A percentile compares a stretch with the other conserved stretches of the same genome.
phyloP scores from a whole-genome alignment of 1,140 invertebrate genomes.

The Babylonia areolata region DNA sequence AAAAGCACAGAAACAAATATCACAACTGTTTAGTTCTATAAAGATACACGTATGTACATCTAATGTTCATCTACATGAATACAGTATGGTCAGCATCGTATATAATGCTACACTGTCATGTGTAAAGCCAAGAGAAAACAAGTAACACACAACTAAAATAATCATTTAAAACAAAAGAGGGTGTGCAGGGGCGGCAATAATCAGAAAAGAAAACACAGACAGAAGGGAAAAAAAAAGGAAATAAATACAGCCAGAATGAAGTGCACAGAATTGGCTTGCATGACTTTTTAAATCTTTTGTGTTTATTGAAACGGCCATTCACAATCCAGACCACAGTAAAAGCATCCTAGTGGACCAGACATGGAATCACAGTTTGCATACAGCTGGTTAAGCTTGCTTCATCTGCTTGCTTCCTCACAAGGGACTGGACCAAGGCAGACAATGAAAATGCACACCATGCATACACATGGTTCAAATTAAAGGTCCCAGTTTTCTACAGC shows the following conservation, averaged over 20 bases:
- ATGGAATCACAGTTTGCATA: not conserved
- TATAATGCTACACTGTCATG: too few species aligned
- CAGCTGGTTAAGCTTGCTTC: not conserved
- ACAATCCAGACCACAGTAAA: not conserved
- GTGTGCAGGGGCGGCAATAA: not conserved
- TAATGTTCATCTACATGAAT: too few species aligned
- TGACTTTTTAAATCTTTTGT: too few species aligned
- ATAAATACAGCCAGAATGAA: not conserved
- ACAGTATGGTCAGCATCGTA: too few species aligned
- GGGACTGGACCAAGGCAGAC: too few species aligned
- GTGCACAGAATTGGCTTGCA: too few species aligned
- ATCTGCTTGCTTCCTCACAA: not conserved
- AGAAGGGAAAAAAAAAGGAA: not conserved
- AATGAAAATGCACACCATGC: too few species aligned
- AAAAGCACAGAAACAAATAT: not conserved
- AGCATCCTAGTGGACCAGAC: not conserved
- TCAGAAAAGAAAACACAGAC: not conserved
- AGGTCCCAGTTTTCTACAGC: too few species aligned
- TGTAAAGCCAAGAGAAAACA: too few species aligned
- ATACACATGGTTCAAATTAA: too few species aligned
- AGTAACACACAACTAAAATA: too few species aligned
- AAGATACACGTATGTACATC: not conserved
- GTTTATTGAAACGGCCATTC: not conserved
- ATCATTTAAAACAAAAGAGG: not conserved
- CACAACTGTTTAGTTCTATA: not conserved